Percentiles rank a stretch among this genome's conserved stretches.
These are phyloP conservation scores for Chamaetylas fuelleborni DNA, from an alignment of 2,113 vertebrate genomes.

Conservation along the genomic window DNA sequence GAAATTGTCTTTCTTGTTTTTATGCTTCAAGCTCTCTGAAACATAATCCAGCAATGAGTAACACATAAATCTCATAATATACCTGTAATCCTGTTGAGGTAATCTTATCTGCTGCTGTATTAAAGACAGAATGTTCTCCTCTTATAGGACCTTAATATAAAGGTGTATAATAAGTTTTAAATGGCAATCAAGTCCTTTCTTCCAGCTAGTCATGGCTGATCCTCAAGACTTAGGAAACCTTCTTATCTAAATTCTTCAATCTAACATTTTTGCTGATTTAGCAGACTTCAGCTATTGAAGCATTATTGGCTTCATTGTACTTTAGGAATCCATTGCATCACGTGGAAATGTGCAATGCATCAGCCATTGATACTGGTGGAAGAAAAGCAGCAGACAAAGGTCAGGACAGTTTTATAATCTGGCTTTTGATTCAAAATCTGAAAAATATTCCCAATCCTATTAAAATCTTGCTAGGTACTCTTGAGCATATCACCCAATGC, in stretches of 20 bases:
- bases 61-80: slow-evolving; percentile 23
- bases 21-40: slow-evolving; percentile 31
- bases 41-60: not conserved
- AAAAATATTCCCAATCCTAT: not conserved
- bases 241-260: not conserved
- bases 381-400: not conserved
- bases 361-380: not conserved
- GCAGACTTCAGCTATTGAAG: not conserved
- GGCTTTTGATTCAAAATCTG: not conserved
- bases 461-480: not conserved
- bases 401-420: not conserved
- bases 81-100: not conserved
- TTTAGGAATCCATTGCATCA: not conserved
- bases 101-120: slow-evolving; percentile 18
- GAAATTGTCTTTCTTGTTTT: slow-evolving; percentile 38
- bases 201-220: not conserved
- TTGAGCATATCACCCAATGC: not conserved
- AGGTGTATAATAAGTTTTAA: slow-evolving; percentile 1
- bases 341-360: not conserved
- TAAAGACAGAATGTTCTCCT: not conserved
- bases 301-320: not conserved
- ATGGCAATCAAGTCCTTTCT: not conserved
- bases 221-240: not conserved
- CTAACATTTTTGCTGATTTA: not conserved
- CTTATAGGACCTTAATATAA: not conserved